Base-by-base conservation (phyloP, 2,113 vertebrate species). In the Sigmodon hispidus region DNA sequence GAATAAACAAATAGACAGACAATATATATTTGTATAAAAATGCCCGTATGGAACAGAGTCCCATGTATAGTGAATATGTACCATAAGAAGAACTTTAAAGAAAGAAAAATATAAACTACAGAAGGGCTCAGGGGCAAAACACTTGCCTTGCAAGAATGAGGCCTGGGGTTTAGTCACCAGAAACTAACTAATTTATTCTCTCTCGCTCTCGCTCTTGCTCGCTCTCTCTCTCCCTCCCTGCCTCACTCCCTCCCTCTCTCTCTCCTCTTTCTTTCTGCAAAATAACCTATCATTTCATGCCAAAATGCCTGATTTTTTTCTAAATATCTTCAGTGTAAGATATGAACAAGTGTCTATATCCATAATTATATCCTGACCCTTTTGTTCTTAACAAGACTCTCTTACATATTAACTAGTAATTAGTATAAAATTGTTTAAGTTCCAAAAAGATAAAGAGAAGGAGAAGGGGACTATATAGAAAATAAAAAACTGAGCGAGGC, bases 241-340 rank as follows among this genome's bases (percentile, higher is more conserved):
- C 36, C 34, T 69, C 67, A 29, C 10, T 67, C 29, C 13, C 67
- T n/a, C 36, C 8, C 3, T 45, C 40, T 67, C 12, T 69, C 34
- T 22, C 70, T 45, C 10, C 34, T 19, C 0, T 43, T 24, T 50
- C 22, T n/a, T n/a, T 29, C 86, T 45, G 3, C 5, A 45, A 59
- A 89, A 89, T 9, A 59, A 45, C 22, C n/a, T 72, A 52, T 22
- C 55, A 4, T 81, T 91, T 91, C 92, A 12, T 88, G n/a, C 94
- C 70, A 92, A 94, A 85, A 96, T 57, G 43, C 6, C 40, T 86
- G 50, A 59, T 90, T 48, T 21, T 91, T 31, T 22, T 92, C 21
- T 13, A 16, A 22, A 29, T 36, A 8, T 85, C 45, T 72, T 81
- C 22, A 73, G 10, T 79, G 34, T 29, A 65, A 45, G 76, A 92